A percentile compares a stretch with the other conserved stretches of the same genome.
These are phyloP conservation scores for Cephalophus harveyi DNA, from an alignment of 2,113 vertebrate genomes.

Conservation along the genomic window DNA sequence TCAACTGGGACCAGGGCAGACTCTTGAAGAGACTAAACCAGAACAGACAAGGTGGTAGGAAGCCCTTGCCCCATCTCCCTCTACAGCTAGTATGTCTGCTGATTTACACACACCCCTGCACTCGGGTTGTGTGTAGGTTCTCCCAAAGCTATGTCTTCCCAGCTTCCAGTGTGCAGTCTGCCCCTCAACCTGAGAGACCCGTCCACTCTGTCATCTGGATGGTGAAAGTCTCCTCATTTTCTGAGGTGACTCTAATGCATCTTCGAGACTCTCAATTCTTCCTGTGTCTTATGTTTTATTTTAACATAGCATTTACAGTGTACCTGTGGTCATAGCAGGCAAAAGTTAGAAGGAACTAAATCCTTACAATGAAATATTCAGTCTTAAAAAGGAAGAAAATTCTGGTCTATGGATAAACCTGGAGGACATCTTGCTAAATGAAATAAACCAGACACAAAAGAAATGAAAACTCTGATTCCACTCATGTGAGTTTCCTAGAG, in stretches of 20 bases:
- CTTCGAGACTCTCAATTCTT: background rate
- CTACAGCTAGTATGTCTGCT: background rate
- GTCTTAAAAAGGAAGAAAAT: background rate
- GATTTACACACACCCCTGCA: rapidly evolving
- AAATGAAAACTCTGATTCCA: background rate
- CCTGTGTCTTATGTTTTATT: background rate
- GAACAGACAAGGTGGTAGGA: background rate
- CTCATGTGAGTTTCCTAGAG: background rate
- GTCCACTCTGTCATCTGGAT: rapidly evolving
- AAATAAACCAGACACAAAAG: background rate
- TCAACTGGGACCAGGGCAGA: background rate
- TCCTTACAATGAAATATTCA: background rate
- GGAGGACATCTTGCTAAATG: background rate
- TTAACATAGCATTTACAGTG: background rate
- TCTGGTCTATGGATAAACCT: background rate
- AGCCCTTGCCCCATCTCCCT: background rate
- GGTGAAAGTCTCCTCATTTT: background rate
- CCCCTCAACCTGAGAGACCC: background rate
- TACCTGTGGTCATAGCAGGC: background rate
- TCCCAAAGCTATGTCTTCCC: background rate
- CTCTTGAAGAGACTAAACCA: background rate
- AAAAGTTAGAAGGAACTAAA: no score
- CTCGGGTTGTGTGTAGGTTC: rapidly evolving
- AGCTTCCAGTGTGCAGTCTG: rapidly evolving
- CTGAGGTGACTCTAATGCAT: background rate